Base-by-base conservation (phyloP, 2,113 vertebrate genomes). In the Verasper variegatus region DNA sequence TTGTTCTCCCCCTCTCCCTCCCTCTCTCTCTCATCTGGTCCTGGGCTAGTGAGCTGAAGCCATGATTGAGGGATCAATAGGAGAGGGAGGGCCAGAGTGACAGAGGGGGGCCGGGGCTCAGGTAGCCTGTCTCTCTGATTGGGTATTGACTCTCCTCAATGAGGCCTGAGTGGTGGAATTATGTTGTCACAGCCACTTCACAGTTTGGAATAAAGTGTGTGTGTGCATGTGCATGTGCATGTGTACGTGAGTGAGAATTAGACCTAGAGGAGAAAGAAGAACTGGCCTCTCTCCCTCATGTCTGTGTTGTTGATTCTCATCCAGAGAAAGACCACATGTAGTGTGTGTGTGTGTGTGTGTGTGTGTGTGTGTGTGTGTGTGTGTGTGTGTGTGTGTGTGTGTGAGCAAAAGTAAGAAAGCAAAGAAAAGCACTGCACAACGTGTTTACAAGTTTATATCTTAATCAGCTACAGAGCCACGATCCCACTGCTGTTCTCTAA, bases 141-240 rank as follows among this genome's bases (percentile, higher is more conserved):
- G 95, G 93, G 91, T 94, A 94, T 94, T 92, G 94, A 95, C 93
- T 94, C 90, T 92, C 88, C 85, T 93, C 93, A 93, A 94, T 93
- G 91, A 92, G 90, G 92, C 89, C 92, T 92, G 93, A 95, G 94
- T 94, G 93, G 92, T 92, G 93, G 94, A 95, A 95, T 95, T 95
- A 95, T 95, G 93, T 94, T 95, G 95, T 95, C 94, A 94, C 93
- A 92, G 92, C 89, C 91, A 93, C 94, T 95, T 92, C 89, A 94
- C 92, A 94, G 92, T 94, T 93, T 94, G 62, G 81, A 85, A 93
- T 86, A 93, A 91, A 88, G 82, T 85, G 72, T 84, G 83, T 86
- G 79, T 78, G 57, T 76, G 82, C 71, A 79, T 73, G 73, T 27
- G 27, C 27, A 27, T 31, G 31, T 55, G 62, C 26, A 74, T 68